Base-by-base conservation (phyloP, 2,888 invertebrate genomes). In the Tigriopus californicus region DNA sequence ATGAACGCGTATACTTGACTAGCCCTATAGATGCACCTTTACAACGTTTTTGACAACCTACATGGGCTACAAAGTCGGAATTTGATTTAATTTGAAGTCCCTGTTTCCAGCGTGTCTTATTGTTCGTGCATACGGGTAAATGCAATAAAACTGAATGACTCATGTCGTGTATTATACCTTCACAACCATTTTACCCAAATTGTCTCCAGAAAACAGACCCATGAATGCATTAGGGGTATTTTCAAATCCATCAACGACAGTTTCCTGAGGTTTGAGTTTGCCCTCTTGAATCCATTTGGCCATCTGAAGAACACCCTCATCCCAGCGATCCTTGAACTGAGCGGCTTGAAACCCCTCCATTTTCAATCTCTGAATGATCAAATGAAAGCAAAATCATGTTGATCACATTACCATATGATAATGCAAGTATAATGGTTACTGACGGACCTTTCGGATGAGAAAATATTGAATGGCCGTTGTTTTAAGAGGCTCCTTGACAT, bases 131-230 rank as follows among this genome's bases (percentile, higher is more conserved):
- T n/a, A n/a, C n/a, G n/a, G n/a, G n/a, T n/a, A n/a, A n/a, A n/a
- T n/a, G n/a, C n/a, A n/a, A n/a, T n/a, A n/a, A n/a, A n/a, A n/a
- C n/a, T n/a, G n/a, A n/a, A n/a, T n/a, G n/a, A n/a, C n/a, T n/a
- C n/a, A n/a, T n/a, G n/a, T n/a, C n/a, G n/a, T n/a, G n/a, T n/a
- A 33, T 49, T 11, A 49, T 20, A 74, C 74, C 73, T 79, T 78
- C 12, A 84, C 78, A 62, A 83, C 69, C 41, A 81, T 80, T 74
- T 84, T 84, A 53, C 84, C 84, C 22, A 74, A 74, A 69, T 81
- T 83, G 65, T 78, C 77, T 41, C 83, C 83, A 60, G 68, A 66
- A 58, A 79, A 69, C 68, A 83, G 75, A n/a, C 77, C 80, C 56
- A 78, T 73, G 61, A 84, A 77, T 42, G 83, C 82, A 54, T 79